Base-by-base conservation (phyloP, 2,797 vertebrate genomes). In the Artibeus jamaicensis region DNA sequence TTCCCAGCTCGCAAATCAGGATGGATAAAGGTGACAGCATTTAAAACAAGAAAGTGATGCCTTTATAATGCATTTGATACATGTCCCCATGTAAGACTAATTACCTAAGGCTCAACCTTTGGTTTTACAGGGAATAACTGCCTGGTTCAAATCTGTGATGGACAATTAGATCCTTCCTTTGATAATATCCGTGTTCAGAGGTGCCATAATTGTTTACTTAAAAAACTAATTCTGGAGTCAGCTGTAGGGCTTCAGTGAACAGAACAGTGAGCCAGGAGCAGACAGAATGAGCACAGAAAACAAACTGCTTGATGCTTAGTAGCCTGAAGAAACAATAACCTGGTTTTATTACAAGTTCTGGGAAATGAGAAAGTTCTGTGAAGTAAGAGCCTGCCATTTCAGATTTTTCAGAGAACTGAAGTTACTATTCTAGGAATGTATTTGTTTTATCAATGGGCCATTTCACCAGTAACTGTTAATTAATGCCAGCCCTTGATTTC, bases 251-350 rank as follows among this genome's bases (percentile, higher is more conserved):
- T 89, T 95, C 71, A 44, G 12, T 67, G 71, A 84, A 53, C 48
- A 79, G 1, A 71, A 76, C 29, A 77, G 70, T 0, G 0, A 95
- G 70, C 62, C 32, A 50, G 21, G 1, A 46, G 22, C 6, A 88
- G 67, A 86, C 46, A 76, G 71, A 94, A 83, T 48, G 65, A 84
- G 70, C 78, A 84, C 65, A 77, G 71, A 73, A 86, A 93, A 89
- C 57, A 87, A 87, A 87, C 5, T 34, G 37, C 42, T 83, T 42
- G 57, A 48, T 62, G 91, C 59, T 89, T 32, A 57, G 89, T 62
- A 93, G 95, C 91, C 71, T 22, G 42, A 44, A 96, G 97, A 96
- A 95, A 97, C 39, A 85, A 87, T 59, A 70, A 87, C 15, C 32
- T 93, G 78, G 42, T 46, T 87, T 96, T 85, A 71, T 90, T 83